Conservation (phyloP, 2,888 invertebrate species). For the Cerceris ruficornis region DNA sequence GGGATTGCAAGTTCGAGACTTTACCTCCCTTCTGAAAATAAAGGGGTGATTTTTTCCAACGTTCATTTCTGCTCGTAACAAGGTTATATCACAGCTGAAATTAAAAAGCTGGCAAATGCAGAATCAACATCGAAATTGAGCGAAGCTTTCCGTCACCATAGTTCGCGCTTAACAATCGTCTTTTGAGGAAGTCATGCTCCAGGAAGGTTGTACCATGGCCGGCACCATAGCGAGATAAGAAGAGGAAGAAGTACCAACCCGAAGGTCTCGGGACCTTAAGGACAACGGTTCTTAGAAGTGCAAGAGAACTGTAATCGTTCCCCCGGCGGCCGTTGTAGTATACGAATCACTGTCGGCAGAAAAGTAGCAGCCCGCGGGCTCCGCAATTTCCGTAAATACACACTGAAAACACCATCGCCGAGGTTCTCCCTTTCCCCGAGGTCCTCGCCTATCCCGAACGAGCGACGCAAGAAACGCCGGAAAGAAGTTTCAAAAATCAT, state of each 20-base stretch:
- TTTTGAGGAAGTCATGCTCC: slow-evolving; percentile 53
- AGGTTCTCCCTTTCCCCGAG: slow-evolving; percentile 22
- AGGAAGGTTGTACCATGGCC: slow-evolving; percentile 27
- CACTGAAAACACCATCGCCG: slow-evolving; percentile 72
- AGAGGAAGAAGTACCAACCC: slow-evolving; percentile 33
- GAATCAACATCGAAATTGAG: too few species aligned
- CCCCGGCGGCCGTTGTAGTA: slow-evolving; percentile 70
- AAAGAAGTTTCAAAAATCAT: slow-evolving; percentile 33
- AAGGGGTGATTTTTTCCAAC: too few species aligned
- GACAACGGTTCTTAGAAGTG: slow-evolving; percentile 74
- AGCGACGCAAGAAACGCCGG: slow-evolving; percentile 30
- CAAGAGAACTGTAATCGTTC: slow-evolving; percentile 72
- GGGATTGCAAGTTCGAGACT: too few species aligned
- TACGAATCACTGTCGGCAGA: slow-evolving; percentile 78
- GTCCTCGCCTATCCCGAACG: slow-evolving; percentile 33
- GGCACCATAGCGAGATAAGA: slow-evolving; percentile 46
- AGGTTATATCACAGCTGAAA: too few species aligned
- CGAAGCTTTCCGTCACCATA: slow-evolving; percentile 26
- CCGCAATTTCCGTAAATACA: slow-evolving; percentile 80
- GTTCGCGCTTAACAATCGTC: slow-evolving; percentile 39
- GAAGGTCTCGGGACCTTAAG: slow-evolving; percentile 70
- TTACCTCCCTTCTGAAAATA: too few species aligned
- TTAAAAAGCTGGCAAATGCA: too few species aligned
- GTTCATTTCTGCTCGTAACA: too few species aligned
- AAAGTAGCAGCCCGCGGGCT: slow-evolving; percentile 74